Evolutionary conservation across 2,888 invertebrate species (phyloP), one percentile per base, ranked within the genome.

Genomic region (Zaprionus lineosus): DNA sequence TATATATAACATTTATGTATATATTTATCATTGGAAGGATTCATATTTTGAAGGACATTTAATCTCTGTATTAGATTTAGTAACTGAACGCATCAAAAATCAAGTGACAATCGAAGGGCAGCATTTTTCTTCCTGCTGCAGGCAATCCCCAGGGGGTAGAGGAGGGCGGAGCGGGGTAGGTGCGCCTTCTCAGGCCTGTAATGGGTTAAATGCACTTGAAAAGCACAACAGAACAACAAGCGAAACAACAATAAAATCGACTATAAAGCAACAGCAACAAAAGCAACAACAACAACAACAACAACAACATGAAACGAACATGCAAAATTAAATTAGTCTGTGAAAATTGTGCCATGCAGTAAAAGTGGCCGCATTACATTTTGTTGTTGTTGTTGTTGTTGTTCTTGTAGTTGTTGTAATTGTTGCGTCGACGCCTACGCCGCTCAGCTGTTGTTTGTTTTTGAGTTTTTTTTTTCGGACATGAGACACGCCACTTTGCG

Each of bases 401-500:
- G 37, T 7, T 15, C 3, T 6, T 41, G 29, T 51, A 9, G 41
- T 39, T 79, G 61, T 64, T 78, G 71, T 73, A 63, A 83, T 70
- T 72, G 82, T 72, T 81, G 84, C 65, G 67, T 74, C 56, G 61
- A 64, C 77, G 84, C 78, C 74, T 74, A 75, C 62, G 59, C 62
- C 51, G 53, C 33, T 60, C 29, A 33, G 36, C 41, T 53, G 56
- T 28, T 40, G 52, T 33, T 36, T 44, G 11, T 44, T 29, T 15
- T 41, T 53, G 15, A n/a, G n/a, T n/a, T 21, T 47, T 64, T 53
- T 56, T 67, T 76, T 68, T 81, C 63, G 75, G 85, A 78, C 75
- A 73, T 64, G 61, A 76, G 76, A 76, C 85, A 82, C 81, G 81
- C 81, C 44, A 81, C 70, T 78, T 81, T 78, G 73, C 84, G 81